Evolutionary conservation across 2,888 invertebrate species (phyloP), one percentile per base, ranked within the genome.

Genomic region (Ashinkailepas kermadecensis): DNA sequence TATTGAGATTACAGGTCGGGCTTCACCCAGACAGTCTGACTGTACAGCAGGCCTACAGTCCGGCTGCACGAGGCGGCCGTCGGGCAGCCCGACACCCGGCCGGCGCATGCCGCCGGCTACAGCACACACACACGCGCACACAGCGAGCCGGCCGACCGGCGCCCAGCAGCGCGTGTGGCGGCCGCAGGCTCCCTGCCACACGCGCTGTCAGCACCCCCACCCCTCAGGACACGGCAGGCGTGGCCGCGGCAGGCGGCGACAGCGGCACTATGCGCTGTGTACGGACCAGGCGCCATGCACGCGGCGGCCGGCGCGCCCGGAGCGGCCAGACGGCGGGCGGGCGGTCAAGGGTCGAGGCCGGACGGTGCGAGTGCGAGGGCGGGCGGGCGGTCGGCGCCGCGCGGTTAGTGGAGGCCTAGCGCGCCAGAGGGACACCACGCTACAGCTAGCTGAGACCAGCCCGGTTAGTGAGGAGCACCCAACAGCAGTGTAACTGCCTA

Each of bases 51-150:
- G 39, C 39, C 39, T 39, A 39, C 39, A 39, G 39, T 39, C 4
- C 39, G 39, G 1, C 39, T 39, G 39, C 39, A 39, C 4, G 39
- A 39, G 39, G 39, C 39, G 39, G 39, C 39, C 39, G 39, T 39
- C 39, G 39, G 39, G 39, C 18, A 8, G 65, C 23, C 9, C 23
- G 23, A 13, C 15, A 8, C 23, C 9, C 65, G 18, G 9, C 23
- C 9, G 18, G n/a, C 9, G 65, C 11, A n/a, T 25, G 10, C 4
- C 67, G n/a, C 23, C 67, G 0, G 10, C 2, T 25, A 67, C 67
- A 23, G 67, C 67, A 67, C 67, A 25, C 74, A 25, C 54, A 74
- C 74, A 54, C 74, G 21, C 74, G 54, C 54, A 25, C 74, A 74
- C 54, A 74, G 15, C 11, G 18, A 65, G 10, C 9, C n/a, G 18